These are phyloP conservation scores for Neomorphus geoffroyi DNA, from an alignment of 2,797 vertebrate species.

Conservation along the genomic window DNA sequence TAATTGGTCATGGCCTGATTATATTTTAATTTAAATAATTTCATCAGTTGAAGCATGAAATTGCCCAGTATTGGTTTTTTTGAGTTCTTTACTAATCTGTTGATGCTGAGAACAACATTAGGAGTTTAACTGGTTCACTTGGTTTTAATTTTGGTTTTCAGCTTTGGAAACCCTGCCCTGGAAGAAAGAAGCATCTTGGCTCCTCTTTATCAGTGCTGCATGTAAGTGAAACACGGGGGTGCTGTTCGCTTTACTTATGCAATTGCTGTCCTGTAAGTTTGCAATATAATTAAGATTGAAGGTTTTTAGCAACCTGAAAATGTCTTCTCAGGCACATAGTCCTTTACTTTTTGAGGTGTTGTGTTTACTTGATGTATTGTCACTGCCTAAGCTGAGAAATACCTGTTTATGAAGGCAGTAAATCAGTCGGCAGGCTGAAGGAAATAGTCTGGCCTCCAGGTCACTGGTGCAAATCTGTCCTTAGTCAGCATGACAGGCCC, in stretches of 20 bases:
- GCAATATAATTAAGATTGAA: background rate
- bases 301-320: background rate
- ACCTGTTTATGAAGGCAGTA: background rate
- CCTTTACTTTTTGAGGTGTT: background rate
- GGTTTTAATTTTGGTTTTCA: constrained; percentile 73
- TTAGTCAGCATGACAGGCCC: background rate
- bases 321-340: background rate
- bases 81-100: constrained; percentile 3
- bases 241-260: background rate
- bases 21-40: constrained; percentile 40
- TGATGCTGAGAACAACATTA: background rate
- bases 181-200: constrained; percentile 98
- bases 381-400: background rate
- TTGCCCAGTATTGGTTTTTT: constrained; percentile 28
- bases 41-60: constrained; percentile 40
- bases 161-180: constrained; percentile 93
- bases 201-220: constrained; percentile 98
- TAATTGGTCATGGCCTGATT: constrained; percentile 17
- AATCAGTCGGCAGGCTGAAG: background rate
- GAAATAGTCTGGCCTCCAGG: background rate
- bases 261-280: background rate
- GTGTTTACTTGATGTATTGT: background rate
- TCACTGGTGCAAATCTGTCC: background rate
- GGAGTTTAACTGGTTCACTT: constrained; percentile 9
- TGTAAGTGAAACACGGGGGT: constrained; percentile 83